A percentile compares a stretch with the other conserved stretches of the same genome.
Evolutionary conservation across 1,140 invertebrate species (phyloP).

Genomic region (Drosophila repletoides): DNA sequence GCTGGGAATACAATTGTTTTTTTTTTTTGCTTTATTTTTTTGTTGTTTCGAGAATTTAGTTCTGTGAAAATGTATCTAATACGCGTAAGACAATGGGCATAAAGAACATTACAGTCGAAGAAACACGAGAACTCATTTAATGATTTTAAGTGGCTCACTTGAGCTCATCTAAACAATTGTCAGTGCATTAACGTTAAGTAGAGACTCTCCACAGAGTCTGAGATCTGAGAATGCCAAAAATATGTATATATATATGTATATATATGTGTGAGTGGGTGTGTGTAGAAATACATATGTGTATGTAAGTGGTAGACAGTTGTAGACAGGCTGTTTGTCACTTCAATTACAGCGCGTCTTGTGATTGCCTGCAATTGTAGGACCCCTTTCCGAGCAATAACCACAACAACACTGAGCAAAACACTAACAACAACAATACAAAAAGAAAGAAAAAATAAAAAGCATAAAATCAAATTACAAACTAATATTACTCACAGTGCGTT

Average conservation of each 20-base stretch:
- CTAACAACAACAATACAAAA: constrained; percentile 25
- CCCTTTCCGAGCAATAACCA: not conserved
- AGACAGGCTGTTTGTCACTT: constrained; percentile 1
- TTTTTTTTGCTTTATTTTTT: too few species aligned
- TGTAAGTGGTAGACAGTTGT: not conserved
- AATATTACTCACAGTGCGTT: constrained; percentile 81
- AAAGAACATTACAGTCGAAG: constrained; percentile 22
- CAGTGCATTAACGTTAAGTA: constrained; percentile 64
- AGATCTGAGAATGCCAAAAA: not conserved
- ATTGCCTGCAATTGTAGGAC: constrained; percentile 55
- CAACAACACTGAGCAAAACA: constrained; percentile 3
- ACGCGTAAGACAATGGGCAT: too few species aligned
- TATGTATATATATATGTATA: not conserved
- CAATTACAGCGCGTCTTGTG: constrained; percentile 18
- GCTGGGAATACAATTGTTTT: too few species aligned
- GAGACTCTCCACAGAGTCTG: not conserved
- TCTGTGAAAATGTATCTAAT: too few species aligned
- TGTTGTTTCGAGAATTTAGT: too few species aligned
- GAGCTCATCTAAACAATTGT: constrained; percentile 57
- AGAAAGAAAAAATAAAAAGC: too few species aligned
- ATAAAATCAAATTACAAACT: constrained; percentile 81
- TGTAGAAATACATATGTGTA: not conserved
- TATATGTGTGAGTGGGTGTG: not conserved
- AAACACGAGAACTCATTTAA: constrained; percentile 44
- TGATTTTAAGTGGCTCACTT: constrained; percentile 67